Evolutionary conservation across 1,140 invertebrate species (phyloP), one percentile per base, ranked within the genome.

Genomic region (Aphelenchoides besseyi): DNA sequence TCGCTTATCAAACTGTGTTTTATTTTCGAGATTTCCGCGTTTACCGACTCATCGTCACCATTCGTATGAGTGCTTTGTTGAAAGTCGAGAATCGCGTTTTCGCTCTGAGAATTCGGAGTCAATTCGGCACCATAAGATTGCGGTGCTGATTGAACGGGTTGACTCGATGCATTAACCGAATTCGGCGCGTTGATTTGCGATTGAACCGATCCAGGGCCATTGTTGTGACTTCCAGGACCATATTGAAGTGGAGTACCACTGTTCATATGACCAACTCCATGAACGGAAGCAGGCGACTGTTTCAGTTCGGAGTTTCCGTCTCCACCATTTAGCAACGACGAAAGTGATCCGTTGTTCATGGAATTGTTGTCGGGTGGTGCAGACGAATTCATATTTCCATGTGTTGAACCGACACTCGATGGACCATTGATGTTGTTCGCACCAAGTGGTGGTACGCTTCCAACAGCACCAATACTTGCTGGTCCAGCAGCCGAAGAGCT

Each of bases 181-280:
- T 70, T 69, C n/a, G 63, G 29, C 1, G 61, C 62, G 70, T 33
- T 30, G 9, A n/a, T 69, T 37, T 69, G 68, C 41, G 68, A 69
- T 9, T 69, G 68, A 2, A 74, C 71, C 2, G 72, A 33, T 28
- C 53, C 48, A 23, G 70, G 32, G 54, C 35, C 41, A 35, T 71
- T n/a, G 68, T 16, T 16, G n/a, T 33, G 69, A 59, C 16, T 70
- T 55, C 70, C 70, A 32, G 70, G 41, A 9, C 23, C 26, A 8
- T 64, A 41, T 18, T 73, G 70, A 2, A n/a, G 28, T 9, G 70
- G 70, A 29, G 70, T 72, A 9, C 70, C 70, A n/a, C 70, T 71
- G 30, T 72, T 72, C 53, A 72, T 36, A 2, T 18, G 16, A 1
- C 12, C 55, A 26, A 68, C 69, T n/a, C 41, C 8, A 16, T 30